Percentiles rank a stretch among this genome's conserved stretches.
These are phyloP conservation scores for Callopanchax toddi DNA, from an alignment of 2,113 vertebrate species.

Conservation along the genomic window DNA sequence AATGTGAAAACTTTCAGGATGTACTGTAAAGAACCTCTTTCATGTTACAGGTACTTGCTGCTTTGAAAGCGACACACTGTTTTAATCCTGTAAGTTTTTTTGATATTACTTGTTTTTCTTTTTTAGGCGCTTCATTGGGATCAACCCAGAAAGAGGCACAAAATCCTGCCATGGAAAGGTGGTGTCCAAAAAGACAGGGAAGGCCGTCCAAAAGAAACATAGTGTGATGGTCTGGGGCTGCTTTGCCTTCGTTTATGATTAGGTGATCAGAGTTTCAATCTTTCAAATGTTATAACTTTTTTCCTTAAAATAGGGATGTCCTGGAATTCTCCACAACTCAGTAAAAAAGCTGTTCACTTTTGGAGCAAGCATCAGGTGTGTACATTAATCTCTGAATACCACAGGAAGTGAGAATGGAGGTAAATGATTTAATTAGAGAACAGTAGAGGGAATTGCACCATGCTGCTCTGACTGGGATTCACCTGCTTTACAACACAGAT, in stretches of 20 bases:
- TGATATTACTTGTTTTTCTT: too few relatives aligned
- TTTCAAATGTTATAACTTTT: neutral
- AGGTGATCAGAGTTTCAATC: neutral
- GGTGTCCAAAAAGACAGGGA: too few relatives aligned
- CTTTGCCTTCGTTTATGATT: neutral
- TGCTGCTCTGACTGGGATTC: constrained; percentile 46
- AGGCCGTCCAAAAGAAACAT: too few relatives aligned
- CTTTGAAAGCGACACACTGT: too few relatives aligned
- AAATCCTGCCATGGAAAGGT: too few relatives aligned
- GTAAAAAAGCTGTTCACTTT: neutral
- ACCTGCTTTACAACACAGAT: constrained; percentile 34
- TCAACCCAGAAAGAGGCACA: too few relatives aligned
- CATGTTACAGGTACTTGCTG: too few relatives aligned
- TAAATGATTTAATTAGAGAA: constrained; percentile 60
- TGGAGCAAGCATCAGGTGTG: constrained; percentile 13
- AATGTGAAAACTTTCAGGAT: too few relatives aligned
- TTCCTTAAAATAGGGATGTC: neutral
- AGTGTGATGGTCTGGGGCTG: too few relatives aligned
- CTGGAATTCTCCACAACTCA: neutral
- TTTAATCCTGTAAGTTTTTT: too few relatives aligned
- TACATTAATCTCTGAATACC: constrained; percentile 25
- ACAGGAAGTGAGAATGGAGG: constrained; percentile 24
- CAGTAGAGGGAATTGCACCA: constrained; percentile 35
- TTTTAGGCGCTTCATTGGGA: too few relatives aligned
- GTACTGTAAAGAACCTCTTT: too few relatives aligned